Base-by-base conservation (phyloP, 2,113 vertebrate species). In the Erythrocebus patas region DNA sequence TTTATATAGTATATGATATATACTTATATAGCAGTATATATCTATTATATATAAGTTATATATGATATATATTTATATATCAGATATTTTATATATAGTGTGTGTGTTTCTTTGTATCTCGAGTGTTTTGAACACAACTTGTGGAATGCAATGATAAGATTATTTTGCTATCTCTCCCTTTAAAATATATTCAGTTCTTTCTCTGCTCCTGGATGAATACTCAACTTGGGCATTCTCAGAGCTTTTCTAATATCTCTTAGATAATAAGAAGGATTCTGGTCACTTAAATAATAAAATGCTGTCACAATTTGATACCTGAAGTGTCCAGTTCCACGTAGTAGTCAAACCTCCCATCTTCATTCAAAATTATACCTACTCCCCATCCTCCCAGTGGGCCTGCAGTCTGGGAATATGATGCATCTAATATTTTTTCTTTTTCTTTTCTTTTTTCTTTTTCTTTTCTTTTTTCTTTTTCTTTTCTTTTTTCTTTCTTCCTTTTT, bases 151-250 rank as follows among this genome's bases (percentile, higher is more conserved):
- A n/a, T 90, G 27, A 66, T 72, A 83, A 76, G 76, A 84, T 88
- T 89, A 80, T 76, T 94, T 88, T 91, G 10, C 73, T 14, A 78
- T 25, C 5, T 89, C 12, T 81, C 3, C 81, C 12, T 83, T 82
- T 89, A 92, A 89, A 95, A 81, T 55, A 38, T 35, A 87, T 85
- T 91, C 52, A 61, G 3, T 76, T 94, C 70, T 91, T 89, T 43
- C 32, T 89, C 38, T 95, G 38, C 12, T 90, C 6, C 40, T 64
- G 9, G 22, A 43, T 85, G 38, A 94, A 90, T 78, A 52, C 55
- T 81, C 50, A 95, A 38, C 6, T 73, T 93, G 81, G 35, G 2
- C 72, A 81, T 96, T 85, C 32, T 38, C 45, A 38, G 75, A 40
- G 1, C 1, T 91, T 93, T 88, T 61, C 84, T 57, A n/a, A 50